A percentile compares a stretch with the other conserved stretches of the same genome.
These are phyloP conservation scores for Octopus sinensis DNA, from an alignment of 1,140 invertebrate genomes.

Conservation along the genomic window DNA sequence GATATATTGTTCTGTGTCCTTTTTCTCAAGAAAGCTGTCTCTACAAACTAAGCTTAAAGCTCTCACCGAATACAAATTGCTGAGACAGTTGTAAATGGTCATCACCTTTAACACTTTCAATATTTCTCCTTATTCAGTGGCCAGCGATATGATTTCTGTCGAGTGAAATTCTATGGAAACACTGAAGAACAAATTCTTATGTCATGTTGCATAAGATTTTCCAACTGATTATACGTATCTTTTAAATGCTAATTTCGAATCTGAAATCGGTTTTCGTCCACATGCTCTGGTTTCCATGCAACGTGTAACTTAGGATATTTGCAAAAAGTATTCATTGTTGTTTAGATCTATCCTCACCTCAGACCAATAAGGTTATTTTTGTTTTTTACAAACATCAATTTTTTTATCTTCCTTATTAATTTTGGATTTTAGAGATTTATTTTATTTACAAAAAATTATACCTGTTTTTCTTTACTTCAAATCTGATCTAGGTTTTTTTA, in stretches of 20 bases:
- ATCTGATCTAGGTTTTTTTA: too few species aligned
- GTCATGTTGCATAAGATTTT: neutral
- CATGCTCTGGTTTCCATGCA: neutral
- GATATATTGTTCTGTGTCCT: too few species aligned
- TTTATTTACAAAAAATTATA: neutral
- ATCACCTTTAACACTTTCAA: too few species aligned
- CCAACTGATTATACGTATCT: neutral
- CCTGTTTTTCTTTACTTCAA: too few species aligned
- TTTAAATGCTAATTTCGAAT: neutral
- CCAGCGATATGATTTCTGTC: too few species aligned
- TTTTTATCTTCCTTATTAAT: neutral
- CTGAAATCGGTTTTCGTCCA: neutral
- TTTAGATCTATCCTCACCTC: neutral
- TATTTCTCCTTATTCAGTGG: too few species aligned
- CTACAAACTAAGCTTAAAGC: too few species aligned
- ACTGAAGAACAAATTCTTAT: neutral
- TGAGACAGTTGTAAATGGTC: too few species aligned
- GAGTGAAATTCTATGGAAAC: too few species aligned
- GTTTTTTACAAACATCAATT: neutral
- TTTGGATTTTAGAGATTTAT: neutral
- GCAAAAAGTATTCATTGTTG: neutral
- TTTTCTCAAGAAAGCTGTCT: too few species aligned
- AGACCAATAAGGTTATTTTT: neutral
- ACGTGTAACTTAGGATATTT: neutral
- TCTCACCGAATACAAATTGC: too few species aligned